Percentiles rank a stretch among this genome's conserved stretches.
phyloP scores from a whole-genome alignment of 1,140 invertebrate genomes.

The Adelges cooleyi region DNA sequence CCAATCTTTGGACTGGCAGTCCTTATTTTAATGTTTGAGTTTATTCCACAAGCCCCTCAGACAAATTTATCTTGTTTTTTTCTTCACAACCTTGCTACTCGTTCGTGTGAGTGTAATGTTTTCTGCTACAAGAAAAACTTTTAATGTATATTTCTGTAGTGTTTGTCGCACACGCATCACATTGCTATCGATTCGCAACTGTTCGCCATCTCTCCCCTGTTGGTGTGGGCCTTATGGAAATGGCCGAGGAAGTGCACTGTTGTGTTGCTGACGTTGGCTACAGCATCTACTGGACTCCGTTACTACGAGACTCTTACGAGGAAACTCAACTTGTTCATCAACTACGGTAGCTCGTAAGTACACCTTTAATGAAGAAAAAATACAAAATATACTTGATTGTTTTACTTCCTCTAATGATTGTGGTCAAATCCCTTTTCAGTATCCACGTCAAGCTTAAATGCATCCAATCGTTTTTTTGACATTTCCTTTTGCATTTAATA shows the following conservation, averaged over 20 bases:
- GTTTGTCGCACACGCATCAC: slow-evolving; percentile 54
- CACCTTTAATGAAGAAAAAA: neutral
- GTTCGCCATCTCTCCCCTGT: slow-evolving; percentile 54
- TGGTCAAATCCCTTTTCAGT: no score
- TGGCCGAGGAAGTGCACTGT: slow-evolving; percentile 46
- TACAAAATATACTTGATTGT: no score
- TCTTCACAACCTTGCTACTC: no score
- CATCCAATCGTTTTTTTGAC: no score
- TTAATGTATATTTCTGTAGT: slow-evolving; percentile 45
- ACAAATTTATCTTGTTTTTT: no score
- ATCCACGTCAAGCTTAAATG: neutral
- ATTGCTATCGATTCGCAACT: slow-evolving; percentile 72
- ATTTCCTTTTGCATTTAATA: no score
- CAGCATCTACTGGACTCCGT: slow-evolving; percentile 49
- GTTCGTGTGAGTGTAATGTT: no score
- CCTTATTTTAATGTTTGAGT: no score
- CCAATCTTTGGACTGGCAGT: no score
- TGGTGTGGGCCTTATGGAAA: slow-evolving; percentile 54
- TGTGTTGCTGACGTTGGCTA: slow-evolving; percentile 42
- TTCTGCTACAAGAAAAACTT: no score
- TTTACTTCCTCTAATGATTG: no score
- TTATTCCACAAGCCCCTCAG: no score
- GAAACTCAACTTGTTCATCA: slow-evolving; percentile 56
- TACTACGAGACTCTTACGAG: slow-evolving; percentile 52
- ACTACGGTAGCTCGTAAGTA: slow-evolving; percentile 61